These are phyloP conservation scores for Oreochromis grahami DNA, from an alignment of 2,797 vertebrate species.

Conservation along the genomic window DNA sequence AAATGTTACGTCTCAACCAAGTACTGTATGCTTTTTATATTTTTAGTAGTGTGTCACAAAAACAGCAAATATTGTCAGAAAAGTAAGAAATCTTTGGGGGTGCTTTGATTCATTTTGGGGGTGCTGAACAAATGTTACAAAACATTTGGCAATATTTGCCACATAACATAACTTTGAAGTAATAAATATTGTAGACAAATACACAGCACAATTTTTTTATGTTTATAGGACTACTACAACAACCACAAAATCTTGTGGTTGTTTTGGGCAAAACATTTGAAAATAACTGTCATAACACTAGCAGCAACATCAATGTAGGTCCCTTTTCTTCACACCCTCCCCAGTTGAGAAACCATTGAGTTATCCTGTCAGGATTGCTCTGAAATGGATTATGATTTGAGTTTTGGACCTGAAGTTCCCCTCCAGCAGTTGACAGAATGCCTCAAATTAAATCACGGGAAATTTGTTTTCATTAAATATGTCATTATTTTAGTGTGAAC, in stretches of 20 bases:
- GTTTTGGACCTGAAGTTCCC: background rate
- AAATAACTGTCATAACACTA: background rate
- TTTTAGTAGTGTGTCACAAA: too few species aligned
- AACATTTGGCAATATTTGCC: background rate
- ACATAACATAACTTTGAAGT: background rate
- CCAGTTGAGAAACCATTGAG: background rate
- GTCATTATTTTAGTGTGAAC: slow-evolving; percentile 23
- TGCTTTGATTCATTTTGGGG: too few species aligned
- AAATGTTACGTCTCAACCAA: too few species aligned
- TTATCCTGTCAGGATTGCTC: background rate
- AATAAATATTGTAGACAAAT: background rate
- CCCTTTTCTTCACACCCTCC: background rate
- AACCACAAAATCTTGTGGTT: background rate
- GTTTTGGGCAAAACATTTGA: background rate
- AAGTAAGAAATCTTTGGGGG: too few species aligned
- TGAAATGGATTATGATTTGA: background rate
- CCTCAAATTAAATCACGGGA: background rate
- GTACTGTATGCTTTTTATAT: too few species aligned
- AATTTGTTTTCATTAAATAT: slow-evolving; percentile 35
- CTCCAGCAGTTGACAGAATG: slow-evolving; percentile 1
- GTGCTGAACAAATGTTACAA: too few species aligned
- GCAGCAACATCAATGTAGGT: background rate
- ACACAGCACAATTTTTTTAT: too few species aligned
- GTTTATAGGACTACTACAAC: too few species aligned
- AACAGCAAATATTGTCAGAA: too few species aligned